Evolutionary conservation across 1,140 invertebrate genomes (phyloP).

Genomic region (Bombus confusus): DNA sequence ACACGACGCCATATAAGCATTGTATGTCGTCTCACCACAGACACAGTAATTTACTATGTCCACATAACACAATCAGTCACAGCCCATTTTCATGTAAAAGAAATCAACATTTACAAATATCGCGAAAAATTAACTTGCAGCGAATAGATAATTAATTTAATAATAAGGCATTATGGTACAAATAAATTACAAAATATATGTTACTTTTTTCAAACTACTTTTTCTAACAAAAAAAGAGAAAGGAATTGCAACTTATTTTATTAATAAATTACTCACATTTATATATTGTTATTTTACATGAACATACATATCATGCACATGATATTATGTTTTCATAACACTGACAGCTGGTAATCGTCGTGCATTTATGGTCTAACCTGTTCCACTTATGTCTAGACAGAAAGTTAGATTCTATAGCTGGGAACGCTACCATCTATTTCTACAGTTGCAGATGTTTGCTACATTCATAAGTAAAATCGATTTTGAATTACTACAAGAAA

Average conservation of each 20-base stretch:
- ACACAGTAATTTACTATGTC: too few species aligned
- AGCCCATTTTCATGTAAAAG: too few species aligned
- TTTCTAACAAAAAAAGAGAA: accelerated
- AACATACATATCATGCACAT: neutral
- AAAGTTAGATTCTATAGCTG: neutral
- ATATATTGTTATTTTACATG: neutral
- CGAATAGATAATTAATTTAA: too few species aligned
- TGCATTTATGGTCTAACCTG: accelerated
- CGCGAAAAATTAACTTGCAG: too few species aligned
- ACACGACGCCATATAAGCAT: too few species aligned
- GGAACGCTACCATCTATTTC: neutral
- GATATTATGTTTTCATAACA: too few species aligned
- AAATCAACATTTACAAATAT: too few species aligned
- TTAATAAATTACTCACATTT: neutral
- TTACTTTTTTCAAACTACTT: neutral
- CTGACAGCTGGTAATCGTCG: too few species aligned
- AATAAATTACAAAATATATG: neutral
- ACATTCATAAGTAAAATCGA: neutral
- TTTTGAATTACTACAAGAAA: neutral
- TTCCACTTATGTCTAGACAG: too few species aligned
- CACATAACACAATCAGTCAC: too few species aligned
- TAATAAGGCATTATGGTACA: too few species aligned
- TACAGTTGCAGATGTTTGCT: neutral
- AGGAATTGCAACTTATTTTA: neutral
- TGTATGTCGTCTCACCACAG: too few species aligned